A percentile compares a stretch with the other conserved stretches of the same genome.
phyloP scores from a whole-genome alignment of 1,140 invertebrate species.

The Thereuonema tuberculata region DNA sequence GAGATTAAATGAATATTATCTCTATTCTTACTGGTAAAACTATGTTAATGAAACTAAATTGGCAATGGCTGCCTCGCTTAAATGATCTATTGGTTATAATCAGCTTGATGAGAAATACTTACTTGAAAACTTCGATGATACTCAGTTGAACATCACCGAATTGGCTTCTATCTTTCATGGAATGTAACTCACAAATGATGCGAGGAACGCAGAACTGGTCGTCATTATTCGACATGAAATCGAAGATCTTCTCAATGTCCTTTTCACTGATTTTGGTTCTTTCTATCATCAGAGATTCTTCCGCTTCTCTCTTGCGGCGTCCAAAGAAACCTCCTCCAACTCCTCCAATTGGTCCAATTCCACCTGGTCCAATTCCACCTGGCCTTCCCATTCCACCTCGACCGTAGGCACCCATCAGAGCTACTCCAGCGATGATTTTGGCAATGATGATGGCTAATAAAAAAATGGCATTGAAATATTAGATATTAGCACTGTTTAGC shows the following conservation, averaged over 20 bases:
- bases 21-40: too few species aligned
- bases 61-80: too few species aligned
- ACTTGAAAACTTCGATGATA: background rate
- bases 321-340: slow-evolving; percentile 6
- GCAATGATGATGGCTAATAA: slow-evolving; percentile 4
- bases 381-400: background rate
- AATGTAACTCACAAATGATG: background rate
- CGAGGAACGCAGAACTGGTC: background rate
- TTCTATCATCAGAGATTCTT: too few species aligned
- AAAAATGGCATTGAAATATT: too few species aligned
- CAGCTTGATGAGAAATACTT: too few species aligned
- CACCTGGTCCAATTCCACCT: slow-evolving; percentile 10
- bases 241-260: background rate
- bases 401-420: background rate
- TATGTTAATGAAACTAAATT: too few species aligned
- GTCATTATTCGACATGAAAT: background rate
- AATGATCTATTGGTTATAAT: too few species aligned
- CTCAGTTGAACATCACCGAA: background rate
- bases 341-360: slow-evolving; percentile 14
- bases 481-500: too few species aligned
- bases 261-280: too few species aligned
- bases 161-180: background rate
- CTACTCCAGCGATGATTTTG: background rate
- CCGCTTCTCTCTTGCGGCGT: too few species aligned
- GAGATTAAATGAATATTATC: too few species aligned